A percentile compares a stretch with the other conserved stretches of the same genome.
phyloP scores from a whole-genome alignment of 2,797 vertebrate genomes.

The Bucorvus abyssinicus region DNA sequence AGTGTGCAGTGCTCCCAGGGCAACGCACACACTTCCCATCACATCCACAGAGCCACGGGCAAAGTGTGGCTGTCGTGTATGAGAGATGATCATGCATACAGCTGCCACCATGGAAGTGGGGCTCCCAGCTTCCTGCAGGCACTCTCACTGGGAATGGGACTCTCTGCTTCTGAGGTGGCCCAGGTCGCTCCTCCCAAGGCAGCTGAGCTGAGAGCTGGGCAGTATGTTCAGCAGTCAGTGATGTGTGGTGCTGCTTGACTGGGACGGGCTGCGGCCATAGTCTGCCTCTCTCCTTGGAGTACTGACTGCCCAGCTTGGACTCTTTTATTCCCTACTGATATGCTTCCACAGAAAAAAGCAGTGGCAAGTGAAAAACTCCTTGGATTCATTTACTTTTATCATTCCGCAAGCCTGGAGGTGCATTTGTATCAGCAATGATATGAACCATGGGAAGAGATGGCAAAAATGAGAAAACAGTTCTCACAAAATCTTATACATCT shows the following conservation, averaged over 20 bases:
- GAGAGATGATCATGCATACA: rapidly evolving
- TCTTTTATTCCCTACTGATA: neutral
- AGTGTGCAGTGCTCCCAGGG: neutral
- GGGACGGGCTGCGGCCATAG: neutral
- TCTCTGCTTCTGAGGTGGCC: neutral
- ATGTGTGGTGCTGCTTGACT: neutral
- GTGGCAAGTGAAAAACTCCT: neutral
- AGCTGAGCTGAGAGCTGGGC: neutral
- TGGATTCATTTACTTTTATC: conserved; percentile 9
- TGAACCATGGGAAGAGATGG: neutral
- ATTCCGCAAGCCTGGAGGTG: conserved; percentile 23
- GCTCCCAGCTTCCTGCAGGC: rapidly evolving
- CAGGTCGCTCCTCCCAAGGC: neutral
- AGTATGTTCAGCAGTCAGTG: neutral
- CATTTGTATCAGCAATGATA: neutral
- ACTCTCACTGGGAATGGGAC: neutral
- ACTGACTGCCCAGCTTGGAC: neutral
- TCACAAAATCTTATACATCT: conserved; percentile 77
- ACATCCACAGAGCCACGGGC: neutral
- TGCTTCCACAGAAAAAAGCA: neutral
- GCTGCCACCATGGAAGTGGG: neutral
- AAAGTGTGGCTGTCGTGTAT: rapidly evolving
- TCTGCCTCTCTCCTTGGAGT: neutral
- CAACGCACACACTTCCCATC: neutral
- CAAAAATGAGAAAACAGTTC: conserved; percentile 8